Evolutionary conservation across 2,113 vertebrate species (phyloP), one percentile per base, ranked within the genome.

Genomic region (Harpagus bidentatus): DNA sequence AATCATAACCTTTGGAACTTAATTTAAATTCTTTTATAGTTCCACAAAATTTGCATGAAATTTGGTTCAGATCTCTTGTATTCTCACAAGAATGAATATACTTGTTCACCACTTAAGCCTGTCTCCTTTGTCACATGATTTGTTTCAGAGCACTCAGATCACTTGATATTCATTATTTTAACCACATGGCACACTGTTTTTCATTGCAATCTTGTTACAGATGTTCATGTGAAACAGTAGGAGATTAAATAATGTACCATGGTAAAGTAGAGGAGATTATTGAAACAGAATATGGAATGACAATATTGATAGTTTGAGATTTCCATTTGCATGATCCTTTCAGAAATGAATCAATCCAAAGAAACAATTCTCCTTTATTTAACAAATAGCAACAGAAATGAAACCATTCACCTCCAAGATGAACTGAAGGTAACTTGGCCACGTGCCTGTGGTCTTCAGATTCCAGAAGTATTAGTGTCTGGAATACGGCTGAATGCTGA

Each of bases 361-460:
- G 16, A 61, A 95, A 52, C 26, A 77, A 43, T 76, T 69, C 13
- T 85, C 40, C 16, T 76, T 83, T 76, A n/a, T 76, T 66, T 77
- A 80, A 83, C n/a, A 83, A 67, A 72, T 29, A 21, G 38, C 48
- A 85, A 53, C 19, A 81, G 76, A 86, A 78, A 90, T 16, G 2
- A 85, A 90, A 53, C 11, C 29, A 74, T 95, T 95, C 73, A 95
- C 97, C 87, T 93, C 62, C 90, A 78, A 40, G 45, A n/a, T 70
- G 52, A 58, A 97, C 82, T 61, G 94, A 97, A 56, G 97, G 86
- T 80, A 98, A 96, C 63, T 91, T 97, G 43, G 93, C 95, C 56
- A 97, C 52, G 74, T 98, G 96, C 72, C 98, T 97, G 85, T 97
- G 97, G n/a, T 98, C 98, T 95, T 98, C 98, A 25, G 97, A 97